Evolutionary conservation across 37 sponge, comb jelly and placozoan genomes (phyloP).

Genomic region (Hexactinellida sp.): DNA sequence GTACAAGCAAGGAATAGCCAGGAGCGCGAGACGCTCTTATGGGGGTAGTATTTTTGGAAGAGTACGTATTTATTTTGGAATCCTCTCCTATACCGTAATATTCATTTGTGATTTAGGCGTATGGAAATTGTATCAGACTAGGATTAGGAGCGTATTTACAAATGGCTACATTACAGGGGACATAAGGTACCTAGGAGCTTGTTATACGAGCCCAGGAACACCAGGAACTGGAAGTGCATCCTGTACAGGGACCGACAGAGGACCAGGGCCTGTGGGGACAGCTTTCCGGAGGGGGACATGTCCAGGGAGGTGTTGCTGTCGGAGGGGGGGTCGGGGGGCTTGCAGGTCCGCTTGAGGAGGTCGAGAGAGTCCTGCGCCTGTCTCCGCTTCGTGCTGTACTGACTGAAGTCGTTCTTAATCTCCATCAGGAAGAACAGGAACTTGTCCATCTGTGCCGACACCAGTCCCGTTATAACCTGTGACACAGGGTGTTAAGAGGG

Average conservation of each 20-base stretch:
- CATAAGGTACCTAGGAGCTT: constrained; percentile 29
- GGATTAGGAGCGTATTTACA: no score
- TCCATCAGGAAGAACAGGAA: constrained; percentile 49
- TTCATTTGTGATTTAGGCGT: no score
- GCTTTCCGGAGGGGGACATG: background rate
- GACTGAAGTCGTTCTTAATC: constrained; percentile 30
- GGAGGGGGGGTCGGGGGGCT: background rate
- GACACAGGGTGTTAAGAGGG: background rate
- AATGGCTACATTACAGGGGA: background rate
- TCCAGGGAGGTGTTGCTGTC: background rate
- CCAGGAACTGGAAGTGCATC: constrained; percentile 65
- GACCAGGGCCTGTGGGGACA: constrained; percentile 29
- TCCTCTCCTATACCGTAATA: no score
- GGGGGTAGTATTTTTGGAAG: background rate
- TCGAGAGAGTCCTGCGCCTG: constrained; percentile 5
- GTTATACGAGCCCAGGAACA: constrained; percentile 45
- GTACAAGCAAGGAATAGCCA: background rate
- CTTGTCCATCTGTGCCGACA: constrained; percentile 27
- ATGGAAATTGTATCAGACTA: no score
- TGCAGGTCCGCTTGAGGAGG: background rate
- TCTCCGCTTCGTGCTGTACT: constrained; percentile 36
- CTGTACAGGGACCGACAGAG: constrained; percentile 56
- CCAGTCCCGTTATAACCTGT: background rate
- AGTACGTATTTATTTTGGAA: background rate
- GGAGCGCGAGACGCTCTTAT: no score